Evolutionary conservation across 2,113 vertebrate species (phyloP), one percentile per base, ranked within the genome.

Genomic region (Erythrolamprus reginae): DNA sequence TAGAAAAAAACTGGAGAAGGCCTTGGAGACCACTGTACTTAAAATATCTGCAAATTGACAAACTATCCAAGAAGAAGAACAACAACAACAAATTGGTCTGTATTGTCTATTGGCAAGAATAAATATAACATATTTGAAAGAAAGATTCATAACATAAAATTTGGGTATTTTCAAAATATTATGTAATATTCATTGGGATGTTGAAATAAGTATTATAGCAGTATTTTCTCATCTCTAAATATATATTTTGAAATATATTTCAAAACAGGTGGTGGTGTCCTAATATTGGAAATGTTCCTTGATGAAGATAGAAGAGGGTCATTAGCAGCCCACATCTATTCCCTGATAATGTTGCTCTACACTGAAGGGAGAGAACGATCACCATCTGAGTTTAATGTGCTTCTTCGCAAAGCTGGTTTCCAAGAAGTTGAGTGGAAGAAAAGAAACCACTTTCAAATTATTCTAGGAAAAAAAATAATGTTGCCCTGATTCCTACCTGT

Each of bases 271-370:
- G 97, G 98, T 0, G 98, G 94, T 3, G 93, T 98, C 55, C 88
- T 99, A 93, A 77, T 99, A 92, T 93, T 98, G 45, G 98, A 99
- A 92, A 96, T 96, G 0, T 90, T 98, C n/a, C 95, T 99, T 86
- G 92, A 95, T 2, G 97, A 97, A 61, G 98, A 98, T 2, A 96
- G 94, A 28, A 97, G 96, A 4, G 98, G 98, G 0, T 98, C 98
- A 0, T 91, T 97, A 15, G 96, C 94, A 2, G 95, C 95, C 0
- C 98, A 98, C 15, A 97, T 99, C 2, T 97, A 96, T 91, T 98
- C 97, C 0, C 95, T 99, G 23, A 98, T 98, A 92, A 98, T 98
- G 98, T 95, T 99, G 93, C 95, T 98, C 2, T 98, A 98, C 97
- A 97, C 98, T 0, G 97, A 98, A 94, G 98, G 13, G 96, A 94